Conservation (phyloP, 2,888 invertebrate genomes). For the Carpatolechia fugitivella region DNA sequence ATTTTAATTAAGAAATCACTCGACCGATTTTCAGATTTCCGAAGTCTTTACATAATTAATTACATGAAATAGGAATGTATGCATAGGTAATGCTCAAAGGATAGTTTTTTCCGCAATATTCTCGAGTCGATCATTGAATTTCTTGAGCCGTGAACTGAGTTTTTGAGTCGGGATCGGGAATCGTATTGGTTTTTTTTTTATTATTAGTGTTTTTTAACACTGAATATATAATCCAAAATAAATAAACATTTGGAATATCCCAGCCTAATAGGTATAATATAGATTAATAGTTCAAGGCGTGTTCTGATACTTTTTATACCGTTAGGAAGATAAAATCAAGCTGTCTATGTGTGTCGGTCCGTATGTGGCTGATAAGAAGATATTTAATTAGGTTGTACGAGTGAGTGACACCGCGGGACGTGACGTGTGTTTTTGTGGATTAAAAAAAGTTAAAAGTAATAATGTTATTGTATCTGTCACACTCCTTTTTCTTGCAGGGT, state of each 20-base stretch:
- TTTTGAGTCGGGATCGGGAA: too few species aligned
- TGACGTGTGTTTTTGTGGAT: conserved; percentile 4
- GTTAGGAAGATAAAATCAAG: conserved; percentile 9
- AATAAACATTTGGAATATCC: too few species aligned
- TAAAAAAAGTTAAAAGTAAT: not conserved
- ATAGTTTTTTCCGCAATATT: too few species aligned
- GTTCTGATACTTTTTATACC: not conserved
- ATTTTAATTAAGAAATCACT: conserved; percentile 6
- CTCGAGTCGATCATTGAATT: too few species aligned
- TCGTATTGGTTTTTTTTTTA: too few species aligned
- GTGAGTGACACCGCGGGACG: conserved; percentile 14
- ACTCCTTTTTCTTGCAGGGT: too few species aligned
- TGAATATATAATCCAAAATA: too few species aligned
- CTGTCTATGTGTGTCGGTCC: not conserved
- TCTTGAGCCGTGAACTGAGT: too few species aligned
- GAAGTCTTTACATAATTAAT: not conserved
- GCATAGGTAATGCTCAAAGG: too few species aligned
- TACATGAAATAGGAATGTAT: too few species aligned
- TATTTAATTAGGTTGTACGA: conserved; percentile 12
- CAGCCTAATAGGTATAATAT: conserved; percentile 8
- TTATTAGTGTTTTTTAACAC: too few species aligned
- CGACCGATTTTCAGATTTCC: conserved; percentile 1
- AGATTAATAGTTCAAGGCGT: not conserved
- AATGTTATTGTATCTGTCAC: too few species aligned
- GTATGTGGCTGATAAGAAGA: not conserved